Evolutionary conservation across 2,888 invertebrate species (phyloP).

Genomic region (Pollenia amentaria): DNA sequence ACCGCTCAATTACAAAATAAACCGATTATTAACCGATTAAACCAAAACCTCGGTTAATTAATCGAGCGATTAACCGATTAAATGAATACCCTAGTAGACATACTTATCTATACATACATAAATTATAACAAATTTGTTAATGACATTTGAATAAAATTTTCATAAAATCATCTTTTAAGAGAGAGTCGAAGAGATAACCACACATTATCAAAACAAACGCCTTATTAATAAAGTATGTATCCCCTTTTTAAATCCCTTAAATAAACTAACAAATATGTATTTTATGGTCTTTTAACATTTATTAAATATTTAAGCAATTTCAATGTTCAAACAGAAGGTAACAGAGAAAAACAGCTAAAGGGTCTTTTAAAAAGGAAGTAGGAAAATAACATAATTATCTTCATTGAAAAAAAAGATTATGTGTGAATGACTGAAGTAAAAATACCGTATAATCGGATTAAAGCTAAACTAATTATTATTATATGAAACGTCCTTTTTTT

Average conservation of each 20-base stretch:
- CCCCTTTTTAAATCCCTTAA: conserved; percentile 21
- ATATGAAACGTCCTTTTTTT: conserved; percentile 52
- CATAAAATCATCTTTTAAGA: conserved; percentile 3
- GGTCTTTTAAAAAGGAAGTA: neutral
- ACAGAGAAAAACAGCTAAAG: neutral
- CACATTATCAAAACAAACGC: neutral
- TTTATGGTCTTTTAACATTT: conserved; percentile 55
- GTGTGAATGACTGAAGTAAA: conserved; percentile 55
- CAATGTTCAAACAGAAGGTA: conserved; percentile 1
- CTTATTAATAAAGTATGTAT: conserved; percentile 14
- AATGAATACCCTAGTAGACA: no score
- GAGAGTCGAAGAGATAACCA: conserved; percentile 9
- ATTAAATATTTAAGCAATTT: conserved; percentile 31
- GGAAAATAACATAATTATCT: conserved; percentile 39
- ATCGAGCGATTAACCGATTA: no score
- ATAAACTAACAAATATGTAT: conserved; percentile 55
- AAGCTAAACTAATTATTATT: conserved; percentile 71
- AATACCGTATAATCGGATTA: conserved; percentile 73
- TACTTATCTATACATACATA: no score
- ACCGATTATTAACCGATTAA: no score
- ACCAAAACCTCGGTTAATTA: no score
- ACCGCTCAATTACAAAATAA: no score
- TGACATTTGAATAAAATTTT: neutral
- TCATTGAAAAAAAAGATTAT: conserved; percentile 4
- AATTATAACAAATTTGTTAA: conserved; percentile 12